A percentile compares a stretch with the other conserved stretches of the same genome.
phyloP scores from a whole-genome alignment of 2,113 vertebrate species.

The Fregetta grallaria region DNA sequence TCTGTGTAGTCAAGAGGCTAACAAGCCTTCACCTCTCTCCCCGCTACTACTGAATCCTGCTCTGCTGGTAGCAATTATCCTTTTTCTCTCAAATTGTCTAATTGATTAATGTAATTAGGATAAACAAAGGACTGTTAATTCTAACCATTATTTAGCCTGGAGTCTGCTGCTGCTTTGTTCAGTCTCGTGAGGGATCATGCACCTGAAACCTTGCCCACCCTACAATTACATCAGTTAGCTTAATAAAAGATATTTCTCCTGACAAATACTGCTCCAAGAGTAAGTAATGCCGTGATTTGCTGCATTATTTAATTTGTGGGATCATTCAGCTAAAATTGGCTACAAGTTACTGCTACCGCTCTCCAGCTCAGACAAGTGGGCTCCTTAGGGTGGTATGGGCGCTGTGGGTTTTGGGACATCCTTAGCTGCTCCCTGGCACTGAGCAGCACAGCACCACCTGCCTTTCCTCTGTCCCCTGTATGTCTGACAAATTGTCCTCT shows the following conservation, averaged over 20 bases:
- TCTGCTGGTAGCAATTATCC: slow-evolving; percentile 7
- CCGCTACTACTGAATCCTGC: background rate
- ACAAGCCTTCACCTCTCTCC: slow-evolving; percentile 16
- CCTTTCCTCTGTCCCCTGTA: background rate
- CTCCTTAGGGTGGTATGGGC: background rate
- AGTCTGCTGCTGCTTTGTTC: background rate
- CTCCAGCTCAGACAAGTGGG: background rate
- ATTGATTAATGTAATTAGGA: slow-evolving; percentile 39
- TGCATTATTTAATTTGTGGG: background rate
- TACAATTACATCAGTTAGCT: background rate
- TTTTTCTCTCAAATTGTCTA: slow-evolving; percentile 13
- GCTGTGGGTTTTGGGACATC: background rate
- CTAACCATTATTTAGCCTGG: background rate
- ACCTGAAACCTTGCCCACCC: background rate
- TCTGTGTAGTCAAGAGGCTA: slow-evolving; percentile 13
- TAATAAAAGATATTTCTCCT: background rate
- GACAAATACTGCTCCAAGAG: background rate
- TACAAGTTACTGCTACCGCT: background rate
- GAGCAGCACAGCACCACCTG: background rate
- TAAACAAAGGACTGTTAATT: slow-evolving; percentile 33
- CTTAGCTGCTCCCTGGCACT: background rate
- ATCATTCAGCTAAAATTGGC: background rate
- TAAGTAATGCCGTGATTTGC: background rate
- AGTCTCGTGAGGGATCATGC: background rate
- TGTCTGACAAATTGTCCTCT: background rate